These are phyloP conservation scores for Nothura maculosa DNA, from an alignment of 2,797 vertebrate species.

Conservation along the genomic window DNA sequence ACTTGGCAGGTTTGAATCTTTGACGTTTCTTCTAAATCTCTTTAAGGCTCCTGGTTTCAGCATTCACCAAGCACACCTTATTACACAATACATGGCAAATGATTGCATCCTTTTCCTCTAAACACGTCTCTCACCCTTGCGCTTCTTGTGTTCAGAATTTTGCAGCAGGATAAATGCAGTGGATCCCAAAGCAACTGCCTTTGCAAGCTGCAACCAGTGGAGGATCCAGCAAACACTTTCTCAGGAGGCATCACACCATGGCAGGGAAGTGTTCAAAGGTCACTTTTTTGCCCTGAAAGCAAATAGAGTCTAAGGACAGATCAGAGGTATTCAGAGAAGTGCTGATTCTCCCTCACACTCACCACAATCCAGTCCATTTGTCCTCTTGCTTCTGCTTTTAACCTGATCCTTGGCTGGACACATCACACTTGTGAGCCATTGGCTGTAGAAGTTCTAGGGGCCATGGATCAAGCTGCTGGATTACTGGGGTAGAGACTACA, in stretches of 20 bases:
- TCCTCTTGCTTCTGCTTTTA: background rate
- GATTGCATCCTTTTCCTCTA: background rate
- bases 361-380: accelerated
- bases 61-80: background rate
- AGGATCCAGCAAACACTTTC: background rate
- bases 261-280: background rate
- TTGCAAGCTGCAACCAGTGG: background rate
- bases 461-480: background rate
- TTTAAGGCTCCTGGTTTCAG: background rate
- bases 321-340: background rate
- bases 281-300: too few relatives aligned
- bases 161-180: background rate
- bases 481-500: background rate
- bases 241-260: background rate
- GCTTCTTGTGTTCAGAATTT: background rate
- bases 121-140: background rate
- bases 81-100: background rate
- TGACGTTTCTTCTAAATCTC: background rate
- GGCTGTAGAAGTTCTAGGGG: background rate
- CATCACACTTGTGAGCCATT: background rate
- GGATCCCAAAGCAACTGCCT: background rate
- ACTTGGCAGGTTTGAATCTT: background rate
- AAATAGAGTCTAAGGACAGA: background rate
- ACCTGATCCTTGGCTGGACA: background rate
- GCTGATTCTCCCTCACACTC: background rate